Base-by-base conservation (phyloP, 2,888 invertebrate genomes). In the Neocrepidodera transversa region DNA sequence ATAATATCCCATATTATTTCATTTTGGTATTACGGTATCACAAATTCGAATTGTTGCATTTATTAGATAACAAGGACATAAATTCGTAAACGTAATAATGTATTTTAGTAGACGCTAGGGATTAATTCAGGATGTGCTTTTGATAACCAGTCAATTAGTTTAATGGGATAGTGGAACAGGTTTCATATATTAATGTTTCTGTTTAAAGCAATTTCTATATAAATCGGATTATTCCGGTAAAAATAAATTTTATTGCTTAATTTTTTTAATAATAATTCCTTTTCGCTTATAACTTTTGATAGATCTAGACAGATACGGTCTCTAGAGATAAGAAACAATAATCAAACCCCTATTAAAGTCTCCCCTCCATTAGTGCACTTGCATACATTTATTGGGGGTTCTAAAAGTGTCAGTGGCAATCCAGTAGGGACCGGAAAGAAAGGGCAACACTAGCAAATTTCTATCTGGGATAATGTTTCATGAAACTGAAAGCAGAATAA, bases 141-240 rank as follows among this genome's bases (percentile, higher is more conserved):
- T 49, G 49, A 49, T 49, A 49, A 49, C 49, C 23, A 49, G 11
- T 6, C 49, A 49, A 49, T 49, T 49, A 49, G 49, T 49, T 49
- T 49, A 49, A 49, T 49, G 49, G 49, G n/a, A 36, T 8, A 49
- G 35, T 36, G 35, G 32, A 20, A 32, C 35, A 32, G 49, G n/a
- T 17, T 49, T 49, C 18, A 49, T 49, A 38, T 11, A 49, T 49
- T 49, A 49, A 49, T 35, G 49, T 28, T 42, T 42, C 18, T 42
- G 7, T 43, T 32, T 32, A 13, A 32, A 32, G 32, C 13, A 13
- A 32, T 32, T 32, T 32, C 32, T 32, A 6, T 6, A 13, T 32
- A 4, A 13, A 13, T 32, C 11, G 3, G 2, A 13, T 32, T 10
- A 11, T 32, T 32, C 8, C 32, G 32, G 32, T 4, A 32, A 2